A percentile compares a stretch with the other conserved stretches of the same genome.
Evolutionary conservation across 2,113 vertebrate genomes (phyloP).

Genomic region (Cichladusa arquata): DNA sequence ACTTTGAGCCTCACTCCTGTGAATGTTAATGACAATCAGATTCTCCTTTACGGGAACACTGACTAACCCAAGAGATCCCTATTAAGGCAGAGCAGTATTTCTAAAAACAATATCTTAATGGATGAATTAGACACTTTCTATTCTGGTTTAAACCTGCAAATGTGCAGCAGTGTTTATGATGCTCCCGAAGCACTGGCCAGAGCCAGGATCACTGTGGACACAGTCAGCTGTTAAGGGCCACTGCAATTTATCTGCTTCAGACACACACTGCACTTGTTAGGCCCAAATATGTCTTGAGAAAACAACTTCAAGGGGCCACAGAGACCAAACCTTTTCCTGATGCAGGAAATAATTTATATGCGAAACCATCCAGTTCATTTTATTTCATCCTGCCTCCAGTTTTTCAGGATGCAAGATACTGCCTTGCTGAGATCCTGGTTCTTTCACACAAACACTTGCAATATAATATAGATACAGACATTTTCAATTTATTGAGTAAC

Average conservation of each 20-base stretch:
- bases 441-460: not conserved
- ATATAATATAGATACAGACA: not conserved
- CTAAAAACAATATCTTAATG: constrained; percentile 6
- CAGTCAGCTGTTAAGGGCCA: not conserved
- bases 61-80: not conserved
- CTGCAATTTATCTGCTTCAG: not conserved
- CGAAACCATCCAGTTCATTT: not conserved
- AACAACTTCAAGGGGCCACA: not conserved
- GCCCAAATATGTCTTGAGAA: not conserved
- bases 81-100: not conserved
- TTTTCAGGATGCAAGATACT: not conserved
- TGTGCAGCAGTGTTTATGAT: not conserved
- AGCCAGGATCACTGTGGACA: not conserved
- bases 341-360: not conserved
- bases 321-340: not conserved
- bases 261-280: not conserved
- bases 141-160: not conserved
- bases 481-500: not conserved
- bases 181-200: not conserved
- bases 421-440: not conserved
- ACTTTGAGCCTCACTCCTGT: not conserved
- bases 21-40: not conserved
- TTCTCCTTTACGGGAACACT: not conserved
- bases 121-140: not conserved
- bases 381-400: not conserved